Evolutionary conservation across 2,888 invertebrate genomes (phyloP), one percentile per base, ranked within the genome.

Genomic region (Tricholauxania praeusta): DNA sequence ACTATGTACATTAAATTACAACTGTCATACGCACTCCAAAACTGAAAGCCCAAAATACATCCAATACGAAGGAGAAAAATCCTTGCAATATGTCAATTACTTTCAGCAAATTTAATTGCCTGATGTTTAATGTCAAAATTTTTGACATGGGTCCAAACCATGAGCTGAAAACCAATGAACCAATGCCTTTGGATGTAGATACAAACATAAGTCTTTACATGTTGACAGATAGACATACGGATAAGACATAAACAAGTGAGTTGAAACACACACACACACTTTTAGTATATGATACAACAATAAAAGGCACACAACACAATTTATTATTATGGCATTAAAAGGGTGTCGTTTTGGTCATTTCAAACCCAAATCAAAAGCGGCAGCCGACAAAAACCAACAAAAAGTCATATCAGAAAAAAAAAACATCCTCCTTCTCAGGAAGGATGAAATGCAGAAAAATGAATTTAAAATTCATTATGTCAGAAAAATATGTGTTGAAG

Each of bases 31-130:
- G 8, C 39, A 39, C 39, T 39, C 39, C 7, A 39, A 39, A 39
- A 28, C 28, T 28, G 28, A 3, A 3, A 39, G 39, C 7, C 39
- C 0, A 39, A 39, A 39, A 39, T 2, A 32, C 32, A 39, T 10
- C 39, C 7, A 39, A 39, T 10, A 39, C 39, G 10, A 39, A 39
- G 39, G 8, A 10, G 39, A 14, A 53, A 19, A 47, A 62, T 39
- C 55, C 64, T 48, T 59, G 64, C 59, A 47, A 64, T 65, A 65
- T 64, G 57, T 71, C 64, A 71, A 64, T 71, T 71, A 64, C 53
- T 64, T 47, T 59, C 71, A 17, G 59, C 65, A 71, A 67, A 71
- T 71, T 71, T 64, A 71, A 65, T 71, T 57, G 65, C 71, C 65
- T 65, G 64, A 71, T 64, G 71, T 71, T 65, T 57, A 57, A 65